Evolutionary conservation across 2,113 vertebrate species (phyloP).

Genomic region (Amphiprion percula): DNA sequence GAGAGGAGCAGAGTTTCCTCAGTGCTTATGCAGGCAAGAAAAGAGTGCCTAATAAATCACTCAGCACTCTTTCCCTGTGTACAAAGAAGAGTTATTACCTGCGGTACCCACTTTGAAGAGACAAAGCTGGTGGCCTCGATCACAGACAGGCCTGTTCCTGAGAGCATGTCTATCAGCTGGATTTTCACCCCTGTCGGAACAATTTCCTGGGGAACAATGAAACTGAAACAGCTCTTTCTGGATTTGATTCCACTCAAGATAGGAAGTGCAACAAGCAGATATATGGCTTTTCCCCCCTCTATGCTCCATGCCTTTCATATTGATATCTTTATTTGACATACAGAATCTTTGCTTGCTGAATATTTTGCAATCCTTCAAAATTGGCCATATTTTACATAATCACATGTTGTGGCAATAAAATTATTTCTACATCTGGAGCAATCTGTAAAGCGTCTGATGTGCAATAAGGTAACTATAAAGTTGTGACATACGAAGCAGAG

Average conservation of each 20-base stretch:
- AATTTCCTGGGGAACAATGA: conserved; percentile 86
- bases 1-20: conserved; percentile 22
- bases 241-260: conserved; percentile 50
- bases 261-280: conserved; percentile 32
- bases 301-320: not conserved
- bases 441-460: conserved; percentile 42
- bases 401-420: conserved; percentile 26
- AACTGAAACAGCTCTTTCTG: conserved; percentile 55
- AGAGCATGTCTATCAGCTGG: conserved; percentile 93
- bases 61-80: conserved; percentile 53
- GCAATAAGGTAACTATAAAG: conserved; percentile 66
- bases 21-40: conserved; percentile 47
- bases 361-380: not conserved
- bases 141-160: conserved; percentile 90
- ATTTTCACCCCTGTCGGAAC: conserved; percentile 93
- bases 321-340: conserved; percentile 32
- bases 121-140: conserved; percentile 97
- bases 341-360: not conserved
- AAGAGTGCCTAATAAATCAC: conserved; percentile 73
- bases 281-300: conserved; percentile 21
- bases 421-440: conserved; percentile 38
- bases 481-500: conserved; percentile 51
- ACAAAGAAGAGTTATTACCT: conserved; percentile 87
- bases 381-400: conserved; percentile 14
- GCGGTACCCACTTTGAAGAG: conserved; percentile 95